Percentiles rank a stretch among this genome's conserved stretches.
Conservation (phyloP, 1,140 invertebrate species). For the Akabosia matsudoensis region DNA sequence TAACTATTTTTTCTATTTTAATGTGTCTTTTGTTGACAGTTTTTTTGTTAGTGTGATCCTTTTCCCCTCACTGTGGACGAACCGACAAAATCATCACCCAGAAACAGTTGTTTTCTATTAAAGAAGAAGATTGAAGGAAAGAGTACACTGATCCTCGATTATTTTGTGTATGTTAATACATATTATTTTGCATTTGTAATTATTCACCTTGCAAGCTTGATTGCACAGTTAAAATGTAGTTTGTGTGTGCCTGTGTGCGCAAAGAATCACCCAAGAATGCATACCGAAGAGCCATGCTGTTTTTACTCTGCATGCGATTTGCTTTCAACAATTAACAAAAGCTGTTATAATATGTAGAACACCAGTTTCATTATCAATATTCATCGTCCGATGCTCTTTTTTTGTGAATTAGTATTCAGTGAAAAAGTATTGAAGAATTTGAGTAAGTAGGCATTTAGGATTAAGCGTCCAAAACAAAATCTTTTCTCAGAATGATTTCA, state of each 20-base stretch:
- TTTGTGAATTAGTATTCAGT: background rate
- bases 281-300: background rate
- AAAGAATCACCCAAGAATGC: background rate
- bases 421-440: background rate
- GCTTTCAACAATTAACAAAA: background rate
- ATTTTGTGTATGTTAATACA: background rate
- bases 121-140: background rate
- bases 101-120: background rate
- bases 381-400: background rate
- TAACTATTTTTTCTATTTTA: no score
- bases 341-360: background rate
- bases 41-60: no score
- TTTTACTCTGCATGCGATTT: background rate
- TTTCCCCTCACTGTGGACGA: background rate
- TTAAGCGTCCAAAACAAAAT: no score
- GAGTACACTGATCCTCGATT: background rate
- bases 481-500: background rate
- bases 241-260: background rate
- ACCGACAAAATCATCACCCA: background rate
- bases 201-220: background rate
- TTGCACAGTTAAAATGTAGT: background rate
- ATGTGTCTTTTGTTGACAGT: no score
- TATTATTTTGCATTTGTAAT: background rate
- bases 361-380: constrained; percentile 4
- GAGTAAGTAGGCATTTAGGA: background rate